These are phyloP conservation scores for Isurus oxyrinchus DNA, from an alignment of 2,113 vertebrate genomes.

Conservation along the genomic window DNA sequence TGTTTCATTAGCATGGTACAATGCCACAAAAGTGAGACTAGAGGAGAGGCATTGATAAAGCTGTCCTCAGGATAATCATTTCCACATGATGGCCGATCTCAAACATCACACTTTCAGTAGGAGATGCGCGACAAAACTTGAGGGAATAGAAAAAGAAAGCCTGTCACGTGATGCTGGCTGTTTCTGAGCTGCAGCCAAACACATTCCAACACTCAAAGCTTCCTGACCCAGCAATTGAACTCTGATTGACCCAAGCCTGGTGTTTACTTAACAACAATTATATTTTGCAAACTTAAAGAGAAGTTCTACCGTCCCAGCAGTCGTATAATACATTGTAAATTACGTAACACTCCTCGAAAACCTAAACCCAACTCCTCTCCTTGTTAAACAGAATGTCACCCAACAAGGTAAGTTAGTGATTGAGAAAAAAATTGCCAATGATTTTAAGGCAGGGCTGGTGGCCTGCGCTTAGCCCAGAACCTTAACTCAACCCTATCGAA, in stretches of 20 bases:
- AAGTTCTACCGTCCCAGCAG: not conserved
- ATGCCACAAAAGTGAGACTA: not conserved
- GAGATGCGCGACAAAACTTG: not conserved
- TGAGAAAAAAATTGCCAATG: not conserved
- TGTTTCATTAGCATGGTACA: too few relatives aligned
- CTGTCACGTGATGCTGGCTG: not conserved
- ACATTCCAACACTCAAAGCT: not conserved
- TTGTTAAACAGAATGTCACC: not conserved
- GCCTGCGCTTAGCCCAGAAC: not conserved
- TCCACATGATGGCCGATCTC: not conserved
- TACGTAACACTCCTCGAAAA: not conserved
- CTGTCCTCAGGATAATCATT: not conserved
- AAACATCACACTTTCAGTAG: not conserved
- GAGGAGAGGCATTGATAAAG: not conserved
- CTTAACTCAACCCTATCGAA: not conserved
- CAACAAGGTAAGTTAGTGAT: not conserved
- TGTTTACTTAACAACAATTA: not conserved
- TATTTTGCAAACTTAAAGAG: not conserved
- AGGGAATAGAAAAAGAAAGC: not conserved
- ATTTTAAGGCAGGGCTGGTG: not conserved
- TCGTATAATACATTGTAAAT: not conserved
- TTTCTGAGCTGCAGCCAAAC: not conserved
- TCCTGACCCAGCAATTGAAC: not conserved
- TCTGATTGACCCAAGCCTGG: not conserved
- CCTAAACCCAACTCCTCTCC: not conserved